phyloP scores from a whole-genome alignment of 2,797 vertebrate species.

The Argya squamiceps region DNA sequence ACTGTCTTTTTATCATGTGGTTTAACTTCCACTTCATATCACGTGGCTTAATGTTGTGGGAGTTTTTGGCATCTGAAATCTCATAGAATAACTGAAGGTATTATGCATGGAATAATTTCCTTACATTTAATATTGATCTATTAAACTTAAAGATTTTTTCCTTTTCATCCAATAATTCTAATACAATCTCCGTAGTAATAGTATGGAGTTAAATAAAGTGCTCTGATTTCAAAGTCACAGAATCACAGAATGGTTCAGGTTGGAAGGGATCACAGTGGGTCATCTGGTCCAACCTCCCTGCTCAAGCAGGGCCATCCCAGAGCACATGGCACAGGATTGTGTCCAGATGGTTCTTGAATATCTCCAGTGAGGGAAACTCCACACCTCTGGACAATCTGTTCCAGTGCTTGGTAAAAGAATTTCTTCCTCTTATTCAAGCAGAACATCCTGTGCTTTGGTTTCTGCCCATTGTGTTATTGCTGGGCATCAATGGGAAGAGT shows the following conservation, averaged over 20 bases:
- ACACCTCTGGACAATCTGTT: background rate
- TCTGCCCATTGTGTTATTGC: background rate
- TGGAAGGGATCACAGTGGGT: background rate
- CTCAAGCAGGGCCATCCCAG: background rate
- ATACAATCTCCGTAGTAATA: background rate
- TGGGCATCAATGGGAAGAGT: background rate
- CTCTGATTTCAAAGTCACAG: background rate
- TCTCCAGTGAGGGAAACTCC: background rate
- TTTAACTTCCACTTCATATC: background rate
- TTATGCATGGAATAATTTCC: background rate
- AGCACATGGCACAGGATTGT: background rate
- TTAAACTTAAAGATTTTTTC: background rate
- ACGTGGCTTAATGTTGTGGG: background rate
- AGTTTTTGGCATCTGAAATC: background rate
- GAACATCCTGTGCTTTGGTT: background rate
- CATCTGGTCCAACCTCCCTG: background rate
- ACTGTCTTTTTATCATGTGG: background rate
- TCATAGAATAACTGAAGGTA: background rate
- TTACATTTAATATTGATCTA: background rate
- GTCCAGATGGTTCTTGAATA: fast-evolving
- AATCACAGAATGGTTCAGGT: background rate
- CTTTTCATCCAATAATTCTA: background rate
- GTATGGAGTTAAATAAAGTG: background rate
- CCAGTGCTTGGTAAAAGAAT: background rate
- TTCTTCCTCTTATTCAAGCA: background rate